A percentile compares a stretch with the other conserved stretches of the same genome.
Conservation (phyloP, 2,797 vertebrate genomes). For the Premnoplex brunnescens region DNA sequence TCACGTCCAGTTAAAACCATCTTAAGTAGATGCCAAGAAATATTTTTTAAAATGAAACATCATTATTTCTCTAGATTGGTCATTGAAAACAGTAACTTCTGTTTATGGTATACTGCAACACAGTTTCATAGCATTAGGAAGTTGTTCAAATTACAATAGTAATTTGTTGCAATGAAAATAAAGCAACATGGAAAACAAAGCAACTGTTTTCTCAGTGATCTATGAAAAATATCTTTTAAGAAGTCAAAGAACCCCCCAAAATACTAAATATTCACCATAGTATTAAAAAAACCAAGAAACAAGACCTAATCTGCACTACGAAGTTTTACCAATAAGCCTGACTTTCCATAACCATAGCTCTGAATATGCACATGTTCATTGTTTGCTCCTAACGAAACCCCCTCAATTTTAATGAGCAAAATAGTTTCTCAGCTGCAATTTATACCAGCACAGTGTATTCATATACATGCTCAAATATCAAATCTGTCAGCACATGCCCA, state of each 20-base stretch:
- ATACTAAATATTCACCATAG: background rate
- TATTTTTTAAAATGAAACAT: background rate
- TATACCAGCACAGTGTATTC: background rate
- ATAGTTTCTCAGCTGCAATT: background rate
- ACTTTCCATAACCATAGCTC: background rate
- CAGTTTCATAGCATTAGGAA: background rate
- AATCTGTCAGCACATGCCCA: background rate
- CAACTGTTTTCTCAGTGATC: background rate
- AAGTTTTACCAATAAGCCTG: background rate
- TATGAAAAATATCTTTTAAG: background rate
- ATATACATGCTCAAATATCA: background rate
- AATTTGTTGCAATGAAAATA: background rate
- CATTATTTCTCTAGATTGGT: background rate
- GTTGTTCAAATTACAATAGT: background rate
- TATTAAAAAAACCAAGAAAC: background rate
- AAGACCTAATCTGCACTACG: background rate
- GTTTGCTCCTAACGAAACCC: background rate
- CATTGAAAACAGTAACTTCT: background rate
- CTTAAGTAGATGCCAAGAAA: background rate
- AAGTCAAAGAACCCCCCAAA: background rate
- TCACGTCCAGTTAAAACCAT: background rate
- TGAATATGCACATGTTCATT: background rate
- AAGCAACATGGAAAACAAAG: background rate
- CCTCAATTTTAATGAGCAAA: background rate
- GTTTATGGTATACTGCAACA: background rate